Evolutionary conservation across 1,140 invertebrate genomes (phyloP), one percentile per base, ranked within the genome.

Genomic region (Sycophila sp.): DNA sequence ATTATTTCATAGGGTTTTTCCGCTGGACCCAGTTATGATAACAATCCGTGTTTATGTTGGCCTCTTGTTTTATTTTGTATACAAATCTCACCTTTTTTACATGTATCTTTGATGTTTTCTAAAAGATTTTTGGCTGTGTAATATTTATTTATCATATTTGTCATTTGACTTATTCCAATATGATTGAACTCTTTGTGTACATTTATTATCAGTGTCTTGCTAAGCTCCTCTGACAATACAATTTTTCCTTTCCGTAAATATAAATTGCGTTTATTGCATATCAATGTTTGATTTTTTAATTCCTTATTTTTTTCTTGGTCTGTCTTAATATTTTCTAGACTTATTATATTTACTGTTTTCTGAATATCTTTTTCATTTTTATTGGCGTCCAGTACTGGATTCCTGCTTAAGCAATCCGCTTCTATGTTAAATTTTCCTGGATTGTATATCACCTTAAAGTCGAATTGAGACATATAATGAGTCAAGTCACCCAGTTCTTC

Each of bases 1-100:
- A 80, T 55, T 65, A 83, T 87, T 86, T 81, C 84, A 36, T 74
- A 76, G 5, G 74, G 77, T 1, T 58, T 6, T 40, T 59, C 71
- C 0, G 72, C 76, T 55, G 73, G 77, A 6, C 74, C 71, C 3
- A 76, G 34, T 13, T 73, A 70, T 30, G 74, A 75, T 69, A 78
- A 71, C 19, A 74, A 56, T 17, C 75, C 75, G 49, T 28, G 64
- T 45, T 72, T 72, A 10, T 24, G 6, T 42, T 70, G 10, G 19
- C 42, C n/a, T 45, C 70, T 66, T 53, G 73, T 55, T 68, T 76
- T 76, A 34, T 71, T 76, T 71, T 72, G 72, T 64, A 68, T 68
- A 34, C 73, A 73, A 1, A 64, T 40, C 24, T 62, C 60, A 56
- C 72, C 72, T 2, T 28, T 28, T 53, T 68, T 51, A 32, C 73